phyloP scores from a whole-genome alignment of 64 coral and sea anemone genomes.

The Acropora tenuis region DNA sequence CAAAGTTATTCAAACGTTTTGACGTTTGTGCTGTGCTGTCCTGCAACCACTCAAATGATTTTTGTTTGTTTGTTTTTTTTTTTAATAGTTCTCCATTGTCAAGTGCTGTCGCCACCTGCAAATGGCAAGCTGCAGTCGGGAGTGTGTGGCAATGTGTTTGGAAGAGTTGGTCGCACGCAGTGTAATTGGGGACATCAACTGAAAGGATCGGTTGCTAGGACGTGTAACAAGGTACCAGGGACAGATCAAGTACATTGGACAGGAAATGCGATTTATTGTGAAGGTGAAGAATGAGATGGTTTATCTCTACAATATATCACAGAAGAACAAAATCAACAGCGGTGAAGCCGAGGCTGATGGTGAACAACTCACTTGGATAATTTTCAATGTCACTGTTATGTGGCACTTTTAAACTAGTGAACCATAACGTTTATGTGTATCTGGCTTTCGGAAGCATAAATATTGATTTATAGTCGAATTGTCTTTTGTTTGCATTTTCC shows the following conservation, averaged over 20 bases:
- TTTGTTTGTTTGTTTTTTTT: not conserved
- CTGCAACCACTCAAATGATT: not conserved
- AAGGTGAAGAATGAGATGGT: not conserved
- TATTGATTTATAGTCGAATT: not conserved
- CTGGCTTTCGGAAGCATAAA: not conserved
- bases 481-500: not conserved
- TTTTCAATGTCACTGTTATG: too few relatives aligned
- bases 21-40: not conserved
- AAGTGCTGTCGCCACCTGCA: constrained; percentile 23
- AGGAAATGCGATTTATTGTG: constrained; percentile 10
- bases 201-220: constrained; percentile 13
- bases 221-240: constrained; percentile 12
- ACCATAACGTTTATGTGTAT: not conserved
- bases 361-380: not conserved
- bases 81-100: constrained; percentile 39
- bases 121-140: constrained; percentile 29
- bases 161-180: not conserved
- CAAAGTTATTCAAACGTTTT: not conserved
- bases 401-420: too few relatives aligned
- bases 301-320: not conserved
- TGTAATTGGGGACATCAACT: constrained; percentile 45
- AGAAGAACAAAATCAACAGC: not conserved
- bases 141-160: constrained; percentile 16
- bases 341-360: not conserved
- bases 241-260: constrained; percentile 11